Evolutionary conservation across 2,888 invertebrate genomes (phyloP).

Genomic region (Adela reaumurella): DNA sequence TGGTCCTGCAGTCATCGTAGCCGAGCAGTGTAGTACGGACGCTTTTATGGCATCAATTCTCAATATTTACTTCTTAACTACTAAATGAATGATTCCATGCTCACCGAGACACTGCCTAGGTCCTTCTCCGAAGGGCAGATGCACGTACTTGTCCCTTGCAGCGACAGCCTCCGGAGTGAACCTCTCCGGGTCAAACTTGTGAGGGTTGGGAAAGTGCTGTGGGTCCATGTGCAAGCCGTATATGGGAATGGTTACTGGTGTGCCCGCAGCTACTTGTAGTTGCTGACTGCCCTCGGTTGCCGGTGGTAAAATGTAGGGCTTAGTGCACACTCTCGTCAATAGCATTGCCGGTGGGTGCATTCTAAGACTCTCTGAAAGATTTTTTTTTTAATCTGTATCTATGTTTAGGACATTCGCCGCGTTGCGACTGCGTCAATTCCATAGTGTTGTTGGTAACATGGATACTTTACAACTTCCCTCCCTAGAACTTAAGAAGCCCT

Average conservation of each 20-base stretch:
- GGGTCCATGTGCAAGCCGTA: conserved; percentile 39
- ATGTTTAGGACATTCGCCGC: no score
- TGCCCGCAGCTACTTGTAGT: conserved; percentile 10
- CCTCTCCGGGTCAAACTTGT: conserved; percentile 47
- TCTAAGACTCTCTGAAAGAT: conserved; percentile 20
- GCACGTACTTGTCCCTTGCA: conserved; percentile 18
- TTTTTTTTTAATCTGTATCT: no score
- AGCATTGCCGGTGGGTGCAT: conserved; percentile 17
- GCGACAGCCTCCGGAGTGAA: conserved; percentile 28
- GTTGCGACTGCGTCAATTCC: no score
- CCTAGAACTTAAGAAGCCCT: no score
- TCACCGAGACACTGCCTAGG: conserved; percentile 33
- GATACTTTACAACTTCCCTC: no score
- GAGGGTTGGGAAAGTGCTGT: conserved; percentile 39
- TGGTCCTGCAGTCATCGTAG: no score
- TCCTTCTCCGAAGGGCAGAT: conserved; percentile 32
- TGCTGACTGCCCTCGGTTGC: conserved; percentile 5
- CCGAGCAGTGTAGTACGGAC: no score
- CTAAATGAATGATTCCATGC: no score
- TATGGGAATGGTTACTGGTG: conserved; percentile 25
- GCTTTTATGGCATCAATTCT: no score
- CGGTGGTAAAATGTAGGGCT: conserved; percentile 11
- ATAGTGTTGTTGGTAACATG: no score
- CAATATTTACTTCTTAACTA: no score
- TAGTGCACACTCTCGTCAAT: conserved; percentile 19